Base-by-base conservation (phyloP, 2,113 vertebrate species). In the Podiceps cristatus region DNA sequence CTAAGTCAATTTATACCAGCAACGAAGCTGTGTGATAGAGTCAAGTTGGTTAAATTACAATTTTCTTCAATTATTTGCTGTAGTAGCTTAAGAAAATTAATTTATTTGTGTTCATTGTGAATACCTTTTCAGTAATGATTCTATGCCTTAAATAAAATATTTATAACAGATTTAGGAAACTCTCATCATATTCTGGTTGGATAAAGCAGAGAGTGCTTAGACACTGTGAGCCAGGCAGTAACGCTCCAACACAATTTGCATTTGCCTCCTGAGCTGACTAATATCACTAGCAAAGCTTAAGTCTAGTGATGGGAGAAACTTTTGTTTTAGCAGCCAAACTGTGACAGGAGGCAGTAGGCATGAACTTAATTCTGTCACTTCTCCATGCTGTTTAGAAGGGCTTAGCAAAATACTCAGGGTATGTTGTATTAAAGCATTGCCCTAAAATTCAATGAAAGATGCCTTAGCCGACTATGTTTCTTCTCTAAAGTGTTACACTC, bases 281-380 rank as follows among this genome's bases (percentile, higher is more conserved):
- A 55, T 37, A 76, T n/a, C 80, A n/a, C 42, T 9, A 69, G 9
- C 20, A 83, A 68, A 78, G 44, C 53, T 72, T 22, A 72, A 92
- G 44, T 13, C 33, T 6, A 56, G 49, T 28, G 60, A 42, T 25
- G 79, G 63, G 35, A 84, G 53, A 50, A 90, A 35, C 49, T 92
- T 90, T 82, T 92, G 74, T 56, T 94, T 88, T 75, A 92, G 77
- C 90, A 92, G 73, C 47, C 72, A 77, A 50, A 67, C 18, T 45
- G 42, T 75, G 88, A 59, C 28, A 78, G 64, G 52, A 47, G 37
- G 23, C 58, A 93, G 83, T 47, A 95, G 82, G 25, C 66, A 75
- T 76, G 80, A 84, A 76, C 35, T 77, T 73, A 69, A 62, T 85
- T 87, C 52, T 82, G 55, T 62, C 90, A 74, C 80, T 35, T 81